Evolutionary conservation across 2,797 vertebrate genomes (phyloP), one percentile per base, ranked within the genome.

Genomic region (Eulemur mongoz): DNA sequence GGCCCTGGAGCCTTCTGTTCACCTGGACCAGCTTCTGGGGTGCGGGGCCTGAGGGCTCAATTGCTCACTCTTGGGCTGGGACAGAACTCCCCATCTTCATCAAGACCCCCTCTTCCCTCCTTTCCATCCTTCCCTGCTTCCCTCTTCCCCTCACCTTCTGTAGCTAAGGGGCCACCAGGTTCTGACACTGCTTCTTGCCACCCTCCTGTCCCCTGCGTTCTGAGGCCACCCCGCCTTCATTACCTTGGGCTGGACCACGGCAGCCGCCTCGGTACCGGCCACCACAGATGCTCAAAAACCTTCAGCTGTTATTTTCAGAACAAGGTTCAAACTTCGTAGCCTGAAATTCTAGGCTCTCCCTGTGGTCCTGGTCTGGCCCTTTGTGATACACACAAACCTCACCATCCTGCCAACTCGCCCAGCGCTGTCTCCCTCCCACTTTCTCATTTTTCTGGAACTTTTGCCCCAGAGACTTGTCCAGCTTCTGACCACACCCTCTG

Each of bases 361-460:
- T 8, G 8, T 5, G 67, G 50, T 63, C 63, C 52, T 4, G 1
- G 0, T 15, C n/a, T 25, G 17, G n/a, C 69, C 12, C 0, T 9
- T n/a, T 3, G 13, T 1, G 67, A 70, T 10, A 57, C 7, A 5
- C 30, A 4, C 20, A 20, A 12, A 12, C 18, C 43, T 54, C 15
- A 0, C 22, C 0, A 12, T 7, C n/a, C 65, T 32, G 23, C 48
- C 1, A 0, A 0, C 0, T 2, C 0, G 0, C 27, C 38, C 27
- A 30, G 1, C 1, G 1, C 32, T 0, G 0, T n/a, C 15, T 45
- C 6, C 22, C 23, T 30, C 38, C 23, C 3, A 2, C 38, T 35
- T 45, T 35, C 61, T 50, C 3, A 3, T 30, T 57, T 70, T 75
- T 48, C 80, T 63, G 7, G 59, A 86, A 57, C 32, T 0, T 35